Percentiles rank a stretch among this genome's conserved stretches.
Evolutionary conservation across 2,888 invertebrate genomes (phyloP).

Genomic region (Stenchaetothrips biformis): DNA sequence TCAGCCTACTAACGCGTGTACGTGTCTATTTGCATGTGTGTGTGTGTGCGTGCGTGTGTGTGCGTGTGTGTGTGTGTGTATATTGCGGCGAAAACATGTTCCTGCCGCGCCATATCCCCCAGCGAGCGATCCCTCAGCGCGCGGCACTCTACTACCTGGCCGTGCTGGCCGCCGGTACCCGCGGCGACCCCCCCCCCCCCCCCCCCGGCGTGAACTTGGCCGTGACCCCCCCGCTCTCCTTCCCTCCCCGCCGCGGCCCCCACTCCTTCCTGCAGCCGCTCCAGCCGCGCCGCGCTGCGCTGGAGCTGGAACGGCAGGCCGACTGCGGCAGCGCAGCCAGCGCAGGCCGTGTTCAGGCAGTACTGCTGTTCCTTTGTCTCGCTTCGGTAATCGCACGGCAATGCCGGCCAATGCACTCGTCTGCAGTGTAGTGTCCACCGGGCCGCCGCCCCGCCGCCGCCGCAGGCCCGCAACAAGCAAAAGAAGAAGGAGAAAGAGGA

Average conservation of each 20-base stretch:
- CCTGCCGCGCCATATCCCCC: background rate
- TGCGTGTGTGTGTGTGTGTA: background rate
- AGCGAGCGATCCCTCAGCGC: background rate
- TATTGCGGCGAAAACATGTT: background rate
- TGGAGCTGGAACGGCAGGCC: background rate
- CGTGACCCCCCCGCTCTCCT: background rate
- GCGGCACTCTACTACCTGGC: background rate
- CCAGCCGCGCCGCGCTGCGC: background rate
- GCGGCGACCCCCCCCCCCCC: background rate
- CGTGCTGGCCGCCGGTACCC: background rate
- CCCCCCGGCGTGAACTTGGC: slow-evolving; percentile 14
- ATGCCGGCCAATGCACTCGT: no score
- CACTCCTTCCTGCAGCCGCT: background rate
- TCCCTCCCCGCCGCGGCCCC: background rate
- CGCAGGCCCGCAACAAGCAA: no score
- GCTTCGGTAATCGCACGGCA: background rate
- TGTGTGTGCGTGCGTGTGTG: background rate
- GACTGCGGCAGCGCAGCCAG: background rate
- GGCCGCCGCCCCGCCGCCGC: no score
- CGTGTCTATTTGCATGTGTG: background rate
- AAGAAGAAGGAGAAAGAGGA: no score
- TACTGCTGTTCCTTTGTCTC: slow-evolving; percentile 15
- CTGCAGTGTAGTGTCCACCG: no score
- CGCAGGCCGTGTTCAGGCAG: no score
- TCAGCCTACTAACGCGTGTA: no score